A percentile compares a stretch with the other conserved stretches of the same genome.
Evolutionary conservation across 2,113 vertebrate species (phyloP).

Genomic region (Tor tambroides): DNA sequence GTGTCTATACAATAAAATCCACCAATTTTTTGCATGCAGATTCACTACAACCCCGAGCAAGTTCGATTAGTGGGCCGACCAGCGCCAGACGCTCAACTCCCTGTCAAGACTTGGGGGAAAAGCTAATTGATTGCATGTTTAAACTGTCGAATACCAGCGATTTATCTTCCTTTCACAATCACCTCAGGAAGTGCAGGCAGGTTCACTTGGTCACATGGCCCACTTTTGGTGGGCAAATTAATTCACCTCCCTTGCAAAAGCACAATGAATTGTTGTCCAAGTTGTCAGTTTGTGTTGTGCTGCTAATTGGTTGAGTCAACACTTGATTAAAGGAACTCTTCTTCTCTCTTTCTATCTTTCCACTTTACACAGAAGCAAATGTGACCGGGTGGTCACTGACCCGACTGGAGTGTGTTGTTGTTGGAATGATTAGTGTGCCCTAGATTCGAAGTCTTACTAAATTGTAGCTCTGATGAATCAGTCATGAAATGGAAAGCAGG

Average conservation of each 20-base stretch:
- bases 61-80: conserved; percentile 37
- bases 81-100: conserved; percentile 13
- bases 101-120: conserved; percentile 16
- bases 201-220: background rate
- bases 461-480: background rate
- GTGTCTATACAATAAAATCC: background rate
- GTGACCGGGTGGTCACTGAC: background rate
- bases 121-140: conserved; percentile 62
- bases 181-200: conserved; percentile 9
- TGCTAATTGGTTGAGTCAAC: conserved; percentile 46
- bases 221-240: conserved; percentile 47
- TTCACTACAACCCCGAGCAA: background rate
- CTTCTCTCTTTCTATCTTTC: background rate
- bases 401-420: background rate
- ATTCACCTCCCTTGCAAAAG: conserved; percentile 27
- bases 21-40: background rate
- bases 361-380: background rate
- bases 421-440: conserved; percentile 4
- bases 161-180: conserved; percentile 54
- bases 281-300: conserved; percentile 19
- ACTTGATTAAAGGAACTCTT: conserved; percentile 28
- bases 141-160: conserved; percentile 55
- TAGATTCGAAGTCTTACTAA: background rate
- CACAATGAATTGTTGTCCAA: conserved; percentile 38
- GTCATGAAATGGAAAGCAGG: conserved; percentile 7